Evolutionary conservation across 2,113 vertebrate species (phyloP).

Genomic region (Mirounga angustirostris): DNA sequence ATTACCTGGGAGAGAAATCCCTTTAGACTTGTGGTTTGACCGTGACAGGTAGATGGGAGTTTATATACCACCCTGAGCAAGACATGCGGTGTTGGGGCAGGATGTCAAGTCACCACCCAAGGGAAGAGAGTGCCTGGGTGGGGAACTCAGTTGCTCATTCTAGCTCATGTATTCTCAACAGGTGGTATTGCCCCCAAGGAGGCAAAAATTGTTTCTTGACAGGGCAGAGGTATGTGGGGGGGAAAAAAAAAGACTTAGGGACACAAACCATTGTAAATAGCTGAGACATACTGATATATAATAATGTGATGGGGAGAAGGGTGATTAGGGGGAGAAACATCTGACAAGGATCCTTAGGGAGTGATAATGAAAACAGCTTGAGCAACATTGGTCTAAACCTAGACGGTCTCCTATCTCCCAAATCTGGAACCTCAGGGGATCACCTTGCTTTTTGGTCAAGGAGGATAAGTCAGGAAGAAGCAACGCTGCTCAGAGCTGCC

Average conservation of each 20-base stretch:
- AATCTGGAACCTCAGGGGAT: neutral
- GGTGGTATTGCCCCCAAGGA: neutral
- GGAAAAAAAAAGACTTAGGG: neutral
- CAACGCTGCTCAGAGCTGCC: neutral
- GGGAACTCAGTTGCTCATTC: neutral
- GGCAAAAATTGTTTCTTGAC: neutral
- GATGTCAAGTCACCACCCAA: neutral
- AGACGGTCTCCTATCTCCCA: neutral
- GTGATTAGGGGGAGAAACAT: neutral
- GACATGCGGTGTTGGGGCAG: neutral
- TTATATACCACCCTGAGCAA: neutral
- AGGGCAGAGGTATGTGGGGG: neutral
- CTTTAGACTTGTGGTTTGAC: neutral
- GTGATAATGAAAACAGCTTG: neutral
- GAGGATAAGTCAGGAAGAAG: neutral
- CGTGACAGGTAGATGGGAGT: neutral
- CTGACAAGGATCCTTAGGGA: neutral
- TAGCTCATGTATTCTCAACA: neutral
- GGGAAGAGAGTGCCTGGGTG: neutral
- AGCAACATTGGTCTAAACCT: neutral
- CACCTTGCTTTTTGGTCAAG: neutral
- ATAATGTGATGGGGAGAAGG: neutral
- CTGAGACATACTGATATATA: neutral
- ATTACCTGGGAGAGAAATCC: neutral
- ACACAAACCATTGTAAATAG: neutral